Percentiles rank a stretch among this genome's conserved stretches.
Evolutionary conservation across 23 tunicate genomes (phyloP).

Genomic region (Styela plicata): DNA sequence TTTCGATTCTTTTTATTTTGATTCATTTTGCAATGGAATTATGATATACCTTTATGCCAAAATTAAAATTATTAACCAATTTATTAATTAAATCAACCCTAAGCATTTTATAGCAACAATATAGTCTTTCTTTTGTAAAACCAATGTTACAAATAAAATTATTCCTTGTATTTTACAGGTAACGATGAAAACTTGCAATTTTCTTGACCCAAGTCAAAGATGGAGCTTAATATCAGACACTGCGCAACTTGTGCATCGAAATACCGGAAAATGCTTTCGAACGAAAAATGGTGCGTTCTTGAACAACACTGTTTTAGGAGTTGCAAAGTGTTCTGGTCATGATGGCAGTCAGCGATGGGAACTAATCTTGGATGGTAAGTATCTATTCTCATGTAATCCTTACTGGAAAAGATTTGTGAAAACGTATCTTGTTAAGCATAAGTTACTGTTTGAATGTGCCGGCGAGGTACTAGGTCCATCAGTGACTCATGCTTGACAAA

Average conservation of each 20-base stretch:
- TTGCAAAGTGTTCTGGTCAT: background rate
- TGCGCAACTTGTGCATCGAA: conserved; percentile 1
- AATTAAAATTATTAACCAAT: too few species aligned
- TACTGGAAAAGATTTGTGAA: background rate
- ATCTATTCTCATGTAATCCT: background rate
- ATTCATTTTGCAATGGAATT: too few species aligned
- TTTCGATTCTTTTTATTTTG: too few species aligned
- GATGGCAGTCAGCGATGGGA: background rate
- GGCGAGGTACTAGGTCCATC: too few species aligned
- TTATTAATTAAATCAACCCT: too few species aligned
- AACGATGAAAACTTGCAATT: background rate
- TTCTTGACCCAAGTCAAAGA: background rate
- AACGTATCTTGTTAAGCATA: too few species aligned
- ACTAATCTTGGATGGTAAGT: background rate
- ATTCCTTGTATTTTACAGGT: conserved; percentile 1
- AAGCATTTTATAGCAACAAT: too few species aligned
- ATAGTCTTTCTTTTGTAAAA: too few species aligned
- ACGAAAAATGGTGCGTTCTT: background rate
- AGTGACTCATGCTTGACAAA: too few species aligned
- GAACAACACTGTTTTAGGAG: background rate
- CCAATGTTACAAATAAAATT: too few species aligned
- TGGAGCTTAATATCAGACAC: conserved; percentile 12
- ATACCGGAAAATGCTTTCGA: conserved; percentile 6
- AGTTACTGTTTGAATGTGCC: too few species aligned
- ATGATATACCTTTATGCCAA: too few species aligned